These are phyloP conservation scores for Lysandra coridon DNA, from an alignment of 2,888 invertebrate species.

Conservation along the genomic window DNA sequence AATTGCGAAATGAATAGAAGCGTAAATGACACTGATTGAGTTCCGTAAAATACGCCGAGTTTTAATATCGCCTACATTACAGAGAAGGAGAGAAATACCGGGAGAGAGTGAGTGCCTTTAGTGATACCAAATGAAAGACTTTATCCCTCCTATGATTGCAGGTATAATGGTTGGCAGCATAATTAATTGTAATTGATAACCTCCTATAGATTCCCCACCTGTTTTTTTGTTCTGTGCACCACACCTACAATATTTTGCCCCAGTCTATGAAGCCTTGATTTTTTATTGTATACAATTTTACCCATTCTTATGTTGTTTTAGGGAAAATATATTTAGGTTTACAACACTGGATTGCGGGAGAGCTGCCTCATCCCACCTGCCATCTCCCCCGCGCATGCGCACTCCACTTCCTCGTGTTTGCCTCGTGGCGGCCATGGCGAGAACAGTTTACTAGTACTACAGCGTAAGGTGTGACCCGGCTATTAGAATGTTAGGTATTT, in stretches of 20 bases:
- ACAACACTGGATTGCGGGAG: constrained; percentile 24
- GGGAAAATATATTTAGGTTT: neutral
- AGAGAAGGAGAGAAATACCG: neutral
- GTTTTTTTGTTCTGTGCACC: too few species aligned
- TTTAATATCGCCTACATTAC: constrained; percentile 54
- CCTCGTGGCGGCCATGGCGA: constrained; percentile 60
- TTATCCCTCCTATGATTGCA: neutral
- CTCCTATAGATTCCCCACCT: too few species aligned
- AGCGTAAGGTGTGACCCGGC: constrained; percentile 15
- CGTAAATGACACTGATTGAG: constrained; percentile 59
- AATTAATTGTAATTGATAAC: too few species aligned
- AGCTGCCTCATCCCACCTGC: constrained; percentile 37
- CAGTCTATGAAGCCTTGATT: too few species aligned
- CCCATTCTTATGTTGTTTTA: neutral
- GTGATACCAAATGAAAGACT: neutral
- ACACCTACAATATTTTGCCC: too few species aligned
- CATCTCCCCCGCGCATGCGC: constrained; percentile 61
- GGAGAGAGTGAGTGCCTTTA: neutral
- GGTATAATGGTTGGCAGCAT: too few species aligned
- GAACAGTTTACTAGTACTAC: constrained; percentile 35
- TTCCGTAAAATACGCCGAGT: constrained; percentile 65
- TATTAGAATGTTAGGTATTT: neutral
- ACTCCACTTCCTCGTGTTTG: constrained; percentile 66
- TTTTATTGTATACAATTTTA: neutral
- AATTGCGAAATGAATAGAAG: constrained; percentile 47